phyloP scores from a whole-genome alignment of 2,797 vertebrate species.

The Cyclopterus lumpus region DNA sequence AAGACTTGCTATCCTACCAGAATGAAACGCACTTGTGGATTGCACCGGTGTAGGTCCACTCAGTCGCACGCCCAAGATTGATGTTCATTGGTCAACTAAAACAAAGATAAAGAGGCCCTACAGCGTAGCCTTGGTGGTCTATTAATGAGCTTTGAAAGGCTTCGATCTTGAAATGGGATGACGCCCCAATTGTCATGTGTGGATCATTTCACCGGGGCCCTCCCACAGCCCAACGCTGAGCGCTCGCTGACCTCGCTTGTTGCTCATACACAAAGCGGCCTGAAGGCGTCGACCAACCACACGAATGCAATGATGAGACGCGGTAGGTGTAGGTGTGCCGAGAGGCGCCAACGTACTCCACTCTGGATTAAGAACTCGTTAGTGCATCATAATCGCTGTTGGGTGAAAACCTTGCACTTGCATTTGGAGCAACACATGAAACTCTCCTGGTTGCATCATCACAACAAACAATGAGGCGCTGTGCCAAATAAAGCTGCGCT shows the following conservation, averaged over 20 bases:
- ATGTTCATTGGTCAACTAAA: neutral
- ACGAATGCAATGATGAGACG: neutral
- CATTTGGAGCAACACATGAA: neutral
- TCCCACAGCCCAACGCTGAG: neutral
- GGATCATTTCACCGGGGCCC: slow-evolving; percentile 3
- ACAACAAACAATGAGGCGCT: neutral
- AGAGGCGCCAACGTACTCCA: neutral
- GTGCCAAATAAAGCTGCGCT: neutral
- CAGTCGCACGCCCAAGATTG: neutral
- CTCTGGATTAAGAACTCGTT: neutral
- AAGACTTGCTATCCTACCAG: neutral
- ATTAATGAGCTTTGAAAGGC: neutral
- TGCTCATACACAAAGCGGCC: slow-evolving; percentile 10
- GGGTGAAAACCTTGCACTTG: neutral
- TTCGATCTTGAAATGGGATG: slow-evolving; percentile 21
- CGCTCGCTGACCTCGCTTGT: neutral
- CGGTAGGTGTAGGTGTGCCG: neutral
- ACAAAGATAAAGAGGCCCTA: neutral
- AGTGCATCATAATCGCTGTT: neutral
- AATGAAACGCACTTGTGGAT: neutral
- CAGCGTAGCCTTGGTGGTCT: neutral
- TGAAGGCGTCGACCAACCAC: slow-evolving; percentile 6
- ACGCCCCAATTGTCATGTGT: neutral
- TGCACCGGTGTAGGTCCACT: neutral
- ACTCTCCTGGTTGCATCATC: neutral